phyloP scores from a whole-genome alignment of 2,113 vertebrate species.

The Corvus hawaiiensis region DNA sequence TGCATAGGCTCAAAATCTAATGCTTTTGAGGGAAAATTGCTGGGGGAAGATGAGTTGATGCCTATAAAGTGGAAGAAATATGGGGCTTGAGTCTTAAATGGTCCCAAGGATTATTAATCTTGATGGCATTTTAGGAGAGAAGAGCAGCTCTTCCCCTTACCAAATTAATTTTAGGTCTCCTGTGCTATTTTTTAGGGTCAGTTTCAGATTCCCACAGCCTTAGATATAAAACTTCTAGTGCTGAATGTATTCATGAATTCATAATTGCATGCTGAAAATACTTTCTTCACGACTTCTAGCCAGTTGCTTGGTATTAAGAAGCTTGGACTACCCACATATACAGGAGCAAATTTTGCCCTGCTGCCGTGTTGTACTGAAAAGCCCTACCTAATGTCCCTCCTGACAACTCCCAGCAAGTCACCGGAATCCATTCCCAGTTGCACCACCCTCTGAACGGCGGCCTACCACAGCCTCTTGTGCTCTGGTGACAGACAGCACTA shows the following conservation, averaged over 20 bases:
- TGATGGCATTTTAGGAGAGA: neutral
- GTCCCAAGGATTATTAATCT: neutral
- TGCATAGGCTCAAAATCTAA: neutral
- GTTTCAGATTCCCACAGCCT: neutral
- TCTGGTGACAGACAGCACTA: neutral
- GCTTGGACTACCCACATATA: neutral
- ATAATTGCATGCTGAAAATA: neutral
- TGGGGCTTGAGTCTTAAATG: neutral
- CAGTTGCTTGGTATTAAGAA: neutral
- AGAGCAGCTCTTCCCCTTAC: neutral
- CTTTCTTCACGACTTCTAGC: neutral
- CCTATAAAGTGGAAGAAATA: neutral
- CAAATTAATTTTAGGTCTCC: neutral
- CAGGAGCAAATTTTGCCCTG: neutral
- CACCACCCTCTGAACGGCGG: neutral
- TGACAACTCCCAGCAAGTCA: neutral
- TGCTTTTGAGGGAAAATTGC: neutral
- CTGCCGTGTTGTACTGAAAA: neutral
- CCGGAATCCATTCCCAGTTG: neutral
- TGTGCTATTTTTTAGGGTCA: neutral
- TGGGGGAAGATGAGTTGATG: neutral
- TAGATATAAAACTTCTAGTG: neutral
- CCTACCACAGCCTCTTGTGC: neutral
- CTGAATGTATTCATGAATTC: neutral
- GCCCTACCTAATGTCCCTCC: too few relatives aligned